phyloP scores from a whole-genome alignment of 1,140 invertebrate species.

The Drosophila bocki region DNA sequence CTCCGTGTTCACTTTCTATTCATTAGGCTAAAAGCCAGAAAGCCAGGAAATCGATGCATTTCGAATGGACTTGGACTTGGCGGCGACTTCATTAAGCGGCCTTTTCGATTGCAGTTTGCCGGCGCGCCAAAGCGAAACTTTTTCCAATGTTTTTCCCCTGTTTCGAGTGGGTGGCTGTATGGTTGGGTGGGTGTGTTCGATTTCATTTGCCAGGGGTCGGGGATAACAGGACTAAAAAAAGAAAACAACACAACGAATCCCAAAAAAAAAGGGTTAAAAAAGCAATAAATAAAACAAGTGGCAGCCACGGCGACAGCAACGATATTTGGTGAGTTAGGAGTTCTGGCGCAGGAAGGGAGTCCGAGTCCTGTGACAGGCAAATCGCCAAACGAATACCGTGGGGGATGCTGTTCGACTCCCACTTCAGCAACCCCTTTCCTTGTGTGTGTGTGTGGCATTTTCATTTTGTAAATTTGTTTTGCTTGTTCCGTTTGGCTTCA shows the following conservation, averaged over 20 bases:
- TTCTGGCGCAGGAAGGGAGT: slow-evolving; percentile 2
- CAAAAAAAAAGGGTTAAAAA: slow-evolving; percentile 82
- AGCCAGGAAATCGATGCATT: slow-evolving; percentile 70
- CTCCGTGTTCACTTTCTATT: slow-evolving; percentile 39
- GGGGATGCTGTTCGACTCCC: slow-evolving; percentile 50
- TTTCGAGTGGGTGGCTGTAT: slow-evolving; percentile 9
- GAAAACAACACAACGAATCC: slow-evolving; percentile 47
- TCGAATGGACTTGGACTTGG: slow-evolving; percentile 56
- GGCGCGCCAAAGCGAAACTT: slow-evolving; percentile 66
- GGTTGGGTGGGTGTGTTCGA: slow-evolving; percentile 20
- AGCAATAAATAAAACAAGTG: slow-evolving; percentile 82
- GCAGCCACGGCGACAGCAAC: slow-evolving; percentile 76
- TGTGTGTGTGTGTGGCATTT: slow-evolving; percentile 66
- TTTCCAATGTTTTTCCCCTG: slow-evolving; percentile 16
- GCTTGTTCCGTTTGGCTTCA: slow-evolving; percentile 82
- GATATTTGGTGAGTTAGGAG: slow-evolving; percentile 70
- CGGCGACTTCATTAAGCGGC: slow-evolving; percentile 67
- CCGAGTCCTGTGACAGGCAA: slow-evolving; percentile 74
- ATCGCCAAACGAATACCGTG: slow-evolving; percentile 80
- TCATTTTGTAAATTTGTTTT: slow-evolving; percentile 84
- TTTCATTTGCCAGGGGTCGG: slow-evolving; percentile 24
- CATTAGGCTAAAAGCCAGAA: slow-evolving; percentile 55
- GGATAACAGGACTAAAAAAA: slow-evolving; percentile 16
- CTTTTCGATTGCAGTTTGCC: slow-evolving; percentile 46
- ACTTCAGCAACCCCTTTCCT: not conserved